Evolutionary conservation across 2,888 invertebrate species (phyloP).

Genomic region (Ochropleura leucogaster): DNA sequence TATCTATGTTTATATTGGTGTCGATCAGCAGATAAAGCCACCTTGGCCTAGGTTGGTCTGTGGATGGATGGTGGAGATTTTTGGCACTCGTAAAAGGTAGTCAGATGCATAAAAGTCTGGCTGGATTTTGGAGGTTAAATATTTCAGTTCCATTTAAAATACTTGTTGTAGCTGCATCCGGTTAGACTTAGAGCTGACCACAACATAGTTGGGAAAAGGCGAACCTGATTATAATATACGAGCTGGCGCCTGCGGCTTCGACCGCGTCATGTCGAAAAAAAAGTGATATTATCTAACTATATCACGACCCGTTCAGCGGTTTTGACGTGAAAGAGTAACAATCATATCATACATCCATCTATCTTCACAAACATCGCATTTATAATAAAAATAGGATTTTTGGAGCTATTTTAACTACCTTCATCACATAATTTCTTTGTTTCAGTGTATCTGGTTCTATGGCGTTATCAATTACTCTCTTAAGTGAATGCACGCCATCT

Average conservation of each 20-base stretch:
- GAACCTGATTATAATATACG: no score
- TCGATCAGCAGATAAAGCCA: not conserved
- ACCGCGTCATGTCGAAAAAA: no score
- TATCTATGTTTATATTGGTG: not conserved
- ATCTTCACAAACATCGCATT: no score
- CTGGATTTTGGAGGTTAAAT: not conserved
- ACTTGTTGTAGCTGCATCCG: not conserved
- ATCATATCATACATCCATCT: no score
- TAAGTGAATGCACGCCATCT: constrained; percentile 81
- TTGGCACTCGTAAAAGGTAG: not conserved
- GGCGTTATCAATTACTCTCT: constrained; percentile 78
- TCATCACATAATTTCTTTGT: constrained; percentile 14
- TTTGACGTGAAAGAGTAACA: no score
- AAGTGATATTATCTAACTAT: no score
- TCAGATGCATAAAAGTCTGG: not conserved
- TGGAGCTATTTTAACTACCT: no score
- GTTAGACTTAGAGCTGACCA: not conserved
- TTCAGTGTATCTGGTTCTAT: constrained; percentile 81
- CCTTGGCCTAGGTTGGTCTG: not conserved
- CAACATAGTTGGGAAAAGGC: not conserved
- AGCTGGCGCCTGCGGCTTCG: no score
- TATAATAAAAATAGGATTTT: no score
- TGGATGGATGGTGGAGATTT: not conserved
- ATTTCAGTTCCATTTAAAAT: not conserved
- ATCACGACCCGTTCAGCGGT: no score